Base-by-base conservation (phyloP, 2,113 vertebrate species). In the Puffinus mauretanicus region DNA sequence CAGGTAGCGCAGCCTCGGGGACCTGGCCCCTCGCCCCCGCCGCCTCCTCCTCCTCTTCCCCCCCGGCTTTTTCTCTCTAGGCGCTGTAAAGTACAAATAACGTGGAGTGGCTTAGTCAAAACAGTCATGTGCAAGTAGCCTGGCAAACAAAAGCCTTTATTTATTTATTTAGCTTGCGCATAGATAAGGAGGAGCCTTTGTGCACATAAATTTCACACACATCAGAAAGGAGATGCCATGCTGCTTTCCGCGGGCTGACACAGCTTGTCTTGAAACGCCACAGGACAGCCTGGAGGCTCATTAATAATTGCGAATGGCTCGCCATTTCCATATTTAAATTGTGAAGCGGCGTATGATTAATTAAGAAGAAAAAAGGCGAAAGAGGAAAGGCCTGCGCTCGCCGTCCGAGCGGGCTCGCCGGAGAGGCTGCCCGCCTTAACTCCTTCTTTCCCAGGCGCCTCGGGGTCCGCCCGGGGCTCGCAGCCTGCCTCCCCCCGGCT, bases 121-220 rank as follows among this genome's bases (percentile, higher is more conserved):
- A 96, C 96, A 98, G 97, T 98, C 98, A 98, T 98, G 98, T 98
- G 98, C 98, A 67, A 97, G 96, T 84, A 94, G 97, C 97, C 96
- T 82, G 96, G 97, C 57, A 30, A 98, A 98, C 98, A 98, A 98
- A 98, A 98, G 97, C 95, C 96, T 97, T 98, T 98, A 98, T 98
- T 98, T 98, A 98, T 98, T 98, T 98, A 91, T 98, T 86, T 86
- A 49, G 84, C 87, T 57, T 20, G 91, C 88, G 93, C 96, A 61
- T 44, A 62, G 90, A 73, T 72, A 66, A 96, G 95, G 94, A 94
- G 96, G 96, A 91, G 95, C 51, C 60, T 82, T 96, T 97, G 97
- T 98, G 98, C 98, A 96, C 96, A 98, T 97, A 21, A 98, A 95
- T 94, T 97, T 95, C 96, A 93, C 92, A 85, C 82, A 42, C 95